phyloP scores from a whole-genome alignment of 2,888 invertebrate genomes.

The Abrostola triplasia region DNA sequence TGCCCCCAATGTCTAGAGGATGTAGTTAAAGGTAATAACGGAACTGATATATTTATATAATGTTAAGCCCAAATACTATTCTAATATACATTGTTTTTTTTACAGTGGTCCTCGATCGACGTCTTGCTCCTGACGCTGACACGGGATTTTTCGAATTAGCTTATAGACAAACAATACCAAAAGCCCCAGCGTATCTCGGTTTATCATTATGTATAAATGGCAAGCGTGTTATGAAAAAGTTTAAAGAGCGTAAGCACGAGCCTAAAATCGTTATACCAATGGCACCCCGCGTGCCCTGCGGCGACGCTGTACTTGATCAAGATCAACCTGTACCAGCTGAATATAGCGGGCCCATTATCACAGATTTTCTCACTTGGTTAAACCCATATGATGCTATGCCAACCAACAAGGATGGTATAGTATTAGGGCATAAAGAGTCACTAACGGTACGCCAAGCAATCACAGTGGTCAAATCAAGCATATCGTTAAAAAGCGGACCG shows the following conservation, averaged over 20 bases:
- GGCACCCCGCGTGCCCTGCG: conserved; percentile 69
- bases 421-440: conserved; percentile 74
- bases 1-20: conserved; percentile 97
- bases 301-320: conserved; percentile 64
- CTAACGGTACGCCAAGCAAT: conserved; percentile 86
- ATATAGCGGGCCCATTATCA: conserved; percentile 90
- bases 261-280: conserved; percentile 71
- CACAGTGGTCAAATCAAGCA: conserved; percentile 82
- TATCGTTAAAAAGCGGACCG: conserved; percentile 72
- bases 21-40: conserved; percentile 92
- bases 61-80: background rate
- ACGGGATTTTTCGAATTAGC: conserved; percentile 94
- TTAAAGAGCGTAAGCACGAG: conserved; percentile 78
- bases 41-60: background rate
- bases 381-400: conserved; percentile 85
- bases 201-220: conserved; percentile 91
- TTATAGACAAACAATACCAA: conserved; percentile 93
- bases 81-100: conserved; percentile 17
- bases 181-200: conserved; percentile 94
- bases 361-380: conserved; percentile 90
- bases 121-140: conserved; percentile 91
- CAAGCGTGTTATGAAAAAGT: conserved; percentile 88
- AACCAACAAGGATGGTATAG: conserved; percentile 77
- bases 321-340: conserved; percentile 80
- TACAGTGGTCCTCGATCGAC: conserved; percentile 93